Conservation (phyloP, 2,888 invertebrate genomes). For the Cabera pusaria region DNA sequence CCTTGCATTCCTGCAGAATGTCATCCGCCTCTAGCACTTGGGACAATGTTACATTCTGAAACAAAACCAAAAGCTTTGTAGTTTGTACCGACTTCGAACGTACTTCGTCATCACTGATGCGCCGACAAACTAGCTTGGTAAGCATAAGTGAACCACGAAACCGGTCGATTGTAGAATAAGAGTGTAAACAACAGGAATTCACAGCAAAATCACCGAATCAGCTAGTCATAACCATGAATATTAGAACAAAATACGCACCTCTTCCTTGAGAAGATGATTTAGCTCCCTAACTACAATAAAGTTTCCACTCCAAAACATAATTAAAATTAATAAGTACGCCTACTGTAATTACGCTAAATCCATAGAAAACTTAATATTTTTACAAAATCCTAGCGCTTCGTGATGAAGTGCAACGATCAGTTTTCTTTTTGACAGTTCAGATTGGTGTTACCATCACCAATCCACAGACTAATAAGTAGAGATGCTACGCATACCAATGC, state of each 20-base stretch:
- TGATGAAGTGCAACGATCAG: conserved; percentile 69
- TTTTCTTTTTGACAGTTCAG: conserved; percentile 63
- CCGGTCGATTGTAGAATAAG: too few species aligned
- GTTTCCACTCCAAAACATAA: conserved; percentile 94
- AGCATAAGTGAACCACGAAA: too few species aligned
- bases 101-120: conserved; percentile 14
- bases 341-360: conserved; percentile 64
- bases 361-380: conserved; percentile 71
- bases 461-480: too few species aligned
- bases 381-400: conserved; percentile 58
- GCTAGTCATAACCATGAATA: conserved; percentile 69
- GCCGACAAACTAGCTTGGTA: too few species aligned
- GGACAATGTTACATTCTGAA: conserved; percentile 94
- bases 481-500: too few species aligned
- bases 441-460: conserved; percentile 41
- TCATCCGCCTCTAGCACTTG: conserved; percentile 97
- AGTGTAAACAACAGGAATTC: conserved; percentile 36
- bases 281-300: conserved; percentile 88
- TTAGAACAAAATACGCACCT: conserved; percentile 84
- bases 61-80: conserved; percentile 38
- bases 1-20: conserved; percentile 97
- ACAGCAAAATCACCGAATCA: conserved; percentile 39
- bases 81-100: conserved; percentile 23
- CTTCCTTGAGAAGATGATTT: conserved; percentile 89
- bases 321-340: conserved; percentile 74